Evolutionary conservation across 2,797 vertebrate species (phyloP).

Genomic region (Rachycentron canadum): DNA sequence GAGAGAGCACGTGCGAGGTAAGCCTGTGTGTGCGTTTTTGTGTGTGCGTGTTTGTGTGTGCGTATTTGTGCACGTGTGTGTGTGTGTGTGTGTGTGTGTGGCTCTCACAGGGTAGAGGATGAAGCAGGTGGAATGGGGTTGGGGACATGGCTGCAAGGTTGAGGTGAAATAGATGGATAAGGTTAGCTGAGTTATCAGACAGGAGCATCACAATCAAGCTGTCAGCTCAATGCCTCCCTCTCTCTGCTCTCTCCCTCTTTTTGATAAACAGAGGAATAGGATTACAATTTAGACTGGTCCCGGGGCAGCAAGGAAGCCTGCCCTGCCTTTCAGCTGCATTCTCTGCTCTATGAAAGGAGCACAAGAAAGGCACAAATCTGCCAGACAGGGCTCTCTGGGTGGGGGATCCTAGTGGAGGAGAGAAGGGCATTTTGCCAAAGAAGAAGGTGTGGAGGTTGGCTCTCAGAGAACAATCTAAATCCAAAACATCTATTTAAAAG

Average conservation of each 20-base stretch:
- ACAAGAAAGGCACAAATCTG: constrained; percentile 82
- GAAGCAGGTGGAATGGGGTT: constrained; percentile 75
- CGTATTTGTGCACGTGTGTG: constrained; percentile 52
- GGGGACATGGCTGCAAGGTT: constrained; percentile 85
- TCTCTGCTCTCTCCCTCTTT: constrained; percentile 83
- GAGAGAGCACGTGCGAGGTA: constrained; percentile 56
- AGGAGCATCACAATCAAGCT: constrained; percentile 91
- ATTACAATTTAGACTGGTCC: constrained; percentile 89
- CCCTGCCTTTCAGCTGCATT: constrained; percentile 83
- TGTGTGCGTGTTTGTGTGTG: constrained; percentile 63
- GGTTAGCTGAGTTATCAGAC: constrained; percentile 89
- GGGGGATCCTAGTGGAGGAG: constrained; percentile 57
- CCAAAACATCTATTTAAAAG: constrained; percentile 12
- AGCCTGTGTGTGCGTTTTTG: constrained; percentile 47
- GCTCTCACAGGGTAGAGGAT: constrained; percentile 74
- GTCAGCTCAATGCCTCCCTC: constrained; percentile 83
- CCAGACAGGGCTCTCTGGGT: constrained; percentile 68
- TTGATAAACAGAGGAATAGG: constrained; percentile 91
- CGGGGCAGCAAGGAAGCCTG: constrained; percentile 81
- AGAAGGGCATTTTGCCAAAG: constrained; percentile 53
- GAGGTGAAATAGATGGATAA: constrained; percentile 91
- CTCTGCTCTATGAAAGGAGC: constrained; percentile 78
- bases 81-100: constrained; percentile 64
- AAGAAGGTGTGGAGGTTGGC: constrained; percentile 48
- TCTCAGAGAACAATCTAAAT: constrained; percentile 10